Percentiles rank a stretch among this genome's conserved stretches.
phyloP scores from a whole-genome alignment of 2,888 invertebrate genomes.

The Adineta ricciae region DNA sequence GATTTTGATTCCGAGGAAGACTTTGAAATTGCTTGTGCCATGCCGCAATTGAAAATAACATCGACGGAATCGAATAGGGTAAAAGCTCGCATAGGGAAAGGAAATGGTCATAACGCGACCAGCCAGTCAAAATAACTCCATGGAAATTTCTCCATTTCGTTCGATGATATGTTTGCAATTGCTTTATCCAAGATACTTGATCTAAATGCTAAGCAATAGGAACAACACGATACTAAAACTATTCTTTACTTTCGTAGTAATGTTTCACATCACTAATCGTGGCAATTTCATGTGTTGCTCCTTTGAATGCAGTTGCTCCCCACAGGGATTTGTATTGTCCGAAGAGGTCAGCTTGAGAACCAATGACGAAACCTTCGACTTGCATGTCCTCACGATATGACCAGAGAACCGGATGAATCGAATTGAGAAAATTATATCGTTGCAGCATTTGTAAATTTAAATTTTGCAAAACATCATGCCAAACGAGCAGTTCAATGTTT shows the following conservation, averaged over 20 bases:
- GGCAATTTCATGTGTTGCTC: constrained; percentile 29
- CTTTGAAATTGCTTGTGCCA: constrained; percentile 1
- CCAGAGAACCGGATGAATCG: constrained; percentile 51
- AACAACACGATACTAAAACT: constrained; percentile 55
- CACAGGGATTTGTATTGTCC: constrained; percentile 55
- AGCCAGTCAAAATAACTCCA: constrained; percentile 34
- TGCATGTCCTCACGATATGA: constrained; percentile 32
- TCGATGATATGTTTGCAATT: neutral
- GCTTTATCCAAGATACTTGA: constrained; percentile 31
- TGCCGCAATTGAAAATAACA: constrained; percentile 38
- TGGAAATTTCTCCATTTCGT: constrained; percentile 13
- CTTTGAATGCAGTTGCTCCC: constrained; percentile 30
- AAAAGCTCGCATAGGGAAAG: constrained; percentile 37
- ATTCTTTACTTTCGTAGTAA: constrained; percentile 17
- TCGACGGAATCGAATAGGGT: constrained; percentile 50
- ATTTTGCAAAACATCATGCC: constrained; percentile 42
- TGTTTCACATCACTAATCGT: constrained; percentile 23
- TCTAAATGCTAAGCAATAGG: neutral
- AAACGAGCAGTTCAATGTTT: constrained; percentile 23
- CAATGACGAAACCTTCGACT: constrained; percentile 1
- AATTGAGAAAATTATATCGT: constrained; percentile 36
- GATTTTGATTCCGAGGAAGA: neutral
- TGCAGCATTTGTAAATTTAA: constrained; percentile 56
- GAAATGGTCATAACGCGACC: constrained; percentile 49
- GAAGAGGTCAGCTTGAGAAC: neutral